Conservation (phyloP, 2,113 vertebrate species). For the Corythornis madagascariensis region DNA sequence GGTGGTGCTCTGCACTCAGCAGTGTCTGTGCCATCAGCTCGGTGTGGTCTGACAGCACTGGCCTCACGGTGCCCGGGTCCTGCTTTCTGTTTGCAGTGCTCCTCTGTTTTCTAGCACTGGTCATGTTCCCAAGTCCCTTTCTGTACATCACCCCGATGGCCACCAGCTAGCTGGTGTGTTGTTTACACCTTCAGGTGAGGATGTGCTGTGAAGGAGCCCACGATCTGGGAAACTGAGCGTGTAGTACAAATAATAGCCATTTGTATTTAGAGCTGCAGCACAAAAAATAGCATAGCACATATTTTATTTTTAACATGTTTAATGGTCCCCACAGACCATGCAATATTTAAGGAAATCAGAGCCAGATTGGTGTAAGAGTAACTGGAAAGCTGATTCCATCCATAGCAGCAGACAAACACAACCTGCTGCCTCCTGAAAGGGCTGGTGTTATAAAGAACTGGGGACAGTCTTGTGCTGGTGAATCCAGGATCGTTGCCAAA, state of each 20-base stretch:
- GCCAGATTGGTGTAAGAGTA: background rate
- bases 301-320: background rate
- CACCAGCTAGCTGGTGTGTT: background rate
- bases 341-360: constrained; percentile 2
- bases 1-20: background rate
- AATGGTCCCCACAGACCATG: background rate
- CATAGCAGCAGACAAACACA: background rate
- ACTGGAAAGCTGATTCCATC: constrained; percentile 9
- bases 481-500: background rate
- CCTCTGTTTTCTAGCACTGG: background rate
- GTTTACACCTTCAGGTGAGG: background rate
- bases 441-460: background rate
- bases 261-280: background rate
- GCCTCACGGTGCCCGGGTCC: background rate
- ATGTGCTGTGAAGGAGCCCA: background rate
- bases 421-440: background rate
- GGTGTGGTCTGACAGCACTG: background rate
- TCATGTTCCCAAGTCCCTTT: background rate
- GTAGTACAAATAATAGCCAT: background rate
- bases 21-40: background rate
- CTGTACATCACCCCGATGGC: background rate
- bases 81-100: background rate
- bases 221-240: background rate
- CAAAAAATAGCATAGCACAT: background rate
- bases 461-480: background rate